Evolutionary conservation across 2,888 invertebrate species (phyloP), one percentile per base, ranked within the genome.

Genomic region (Drosophila formosana): DNA sequence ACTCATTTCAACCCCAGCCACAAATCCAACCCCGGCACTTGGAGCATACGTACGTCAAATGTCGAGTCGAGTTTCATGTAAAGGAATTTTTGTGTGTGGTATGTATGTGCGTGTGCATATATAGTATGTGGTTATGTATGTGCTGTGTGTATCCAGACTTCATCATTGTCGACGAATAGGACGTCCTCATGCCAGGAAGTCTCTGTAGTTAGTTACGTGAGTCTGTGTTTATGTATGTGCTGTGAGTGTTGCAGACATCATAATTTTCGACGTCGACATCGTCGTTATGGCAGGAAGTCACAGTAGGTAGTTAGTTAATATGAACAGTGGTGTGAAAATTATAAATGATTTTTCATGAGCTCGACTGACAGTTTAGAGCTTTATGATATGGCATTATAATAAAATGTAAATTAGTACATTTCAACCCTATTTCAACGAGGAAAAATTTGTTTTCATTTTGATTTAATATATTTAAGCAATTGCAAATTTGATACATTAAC

Each of bases 231-330:
- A 37, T 37, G n/a, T n/a, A 37, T 11, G n/a, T 37, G n/a, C n/a
- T 11, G 11, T 34, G 5, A n/a, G 37, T 37, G 5, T 37, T 4
- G n/a, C 37, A n/a, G 37, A 37, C 37, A n/a, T 41, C 57, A 47
- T 18, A 18, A 18, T 18, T 18, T 18, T 50, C 60, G 67, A 67
- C 77, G 41, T 61, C 68, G 74, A 68, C 78, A 30, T 30, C 30
- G 60, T 69, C 81, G 64, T 72, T 66, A 63, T 74, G 88, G 56
- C 86, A 83, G 88, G 88, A 85, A 89, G 87, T 85, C 85, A 85
- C 82, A 82, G 78, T 88, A 66, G 83, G 88, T 75, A 82, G 80
- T 88, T 88, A 88, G 89, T 89, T 85, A 85, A 85, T 89, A 89
- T 87, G 87, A 87, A 85, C 85, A 88, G 82, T 87, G 89, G 87